Evolutionary conservation across 2,797 vertebrate species (phyloP).

Genomic region (Garrulus glandarius): DNA sequence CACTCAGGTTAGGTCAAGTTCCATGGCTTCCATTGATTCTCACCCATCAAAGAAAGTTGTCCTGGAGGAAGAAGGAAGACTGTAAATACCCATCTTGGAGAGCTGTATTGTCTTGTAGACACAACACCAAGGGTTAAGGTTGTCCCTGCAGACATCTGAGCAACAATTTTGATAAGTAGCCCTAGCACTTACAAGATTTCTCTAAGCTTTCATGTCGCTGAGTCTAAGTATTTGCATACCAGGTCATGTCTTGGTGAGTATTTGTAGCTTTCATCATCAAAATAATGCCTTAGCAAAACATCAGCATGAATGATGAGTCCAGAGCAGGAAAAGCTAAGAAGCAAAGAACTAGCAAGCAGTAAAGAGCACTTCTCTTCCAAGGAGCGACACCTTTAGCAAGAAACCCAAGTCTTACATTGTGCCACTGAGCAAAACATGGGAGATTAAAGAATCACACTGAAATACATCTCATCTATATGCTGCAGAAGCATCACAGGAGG

Average conservation of each 20-base stretch:
- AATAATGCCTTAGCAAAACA: not conserved
- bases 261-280: slow-evolving; percentile 1
- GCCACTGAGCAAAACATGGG: not conserved
- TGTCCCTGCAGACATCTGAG: not conserved
- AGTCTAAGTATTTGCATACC: not conserved
- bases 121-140: not conserved
- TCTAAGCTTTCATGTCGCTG: not conserved
- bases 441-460: not conserved
- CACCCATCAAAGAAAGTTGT: not conserved
- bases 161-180: not conserved
- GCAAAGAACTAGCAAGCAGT: not conserved
- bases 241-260: not conserved
- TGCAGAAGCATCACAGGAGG: not conserved
- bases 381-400: not conserved
- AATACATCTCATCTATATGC: not conserved
- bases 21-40: not conserved
- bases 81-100: not conserved
- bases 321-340: not conserved
- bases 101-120: not conserved
- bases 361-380: not conserved
- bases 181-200: not conserved
- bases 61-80: not conserved
- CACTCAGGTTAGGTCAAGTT: not conserved
- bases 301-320: not conserved
- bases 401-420: not conserved